These are phyloP conservation scores for Glossophaga mutica DNA, from an alignment of 2,797 vertebrate genomes.

Conservation along the genomic window DNA sequence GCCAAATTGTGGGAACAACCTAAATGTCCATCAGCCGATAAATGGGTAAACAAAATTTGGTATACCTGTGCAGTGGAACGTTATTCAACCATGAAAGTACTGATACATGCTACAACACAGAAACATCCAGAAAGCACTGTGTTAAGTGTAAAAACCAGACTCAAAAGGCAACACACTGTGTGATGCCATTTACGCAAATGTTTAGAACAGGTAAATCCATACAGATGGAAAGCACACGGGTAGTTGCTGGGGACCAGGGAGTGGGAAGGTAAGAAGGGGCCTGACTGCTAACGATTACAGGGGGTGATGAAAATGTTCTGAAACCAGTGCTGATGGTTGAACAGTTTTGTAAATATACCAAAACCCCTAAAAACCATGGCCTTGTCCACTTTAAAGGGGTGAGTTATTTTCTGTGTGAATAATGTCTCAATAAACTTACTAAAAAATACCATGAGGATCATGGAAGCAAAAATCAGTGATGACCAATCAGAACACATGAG, in stretches of 20 bases:
- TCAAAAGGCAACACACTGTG: neutral
- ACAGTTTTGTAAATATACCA: neutral
- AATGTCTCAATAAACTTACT: neutral
- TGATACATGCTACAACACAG: neutral
- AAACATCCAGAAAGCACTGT: neutral
- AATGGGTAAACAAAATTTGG: neutral
- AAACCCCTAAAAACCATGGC: neutral
- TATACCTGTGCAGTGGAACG: neutral
- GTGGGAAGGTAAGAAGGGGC: neutral
- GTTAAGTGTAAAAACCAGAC: neutral
- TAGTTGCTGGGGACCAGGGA: neutral
- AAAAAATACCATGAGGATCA: neutral
- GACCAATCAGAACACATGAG: neutral
- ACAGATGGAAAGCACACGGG: neutral
- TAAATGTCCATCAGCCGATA: neutral
- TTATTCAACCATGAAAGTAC: neutral
- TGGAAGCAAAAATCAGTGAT: neutral
- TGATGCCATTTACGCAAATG: neutral
- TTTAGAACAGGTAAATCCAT: neutral
- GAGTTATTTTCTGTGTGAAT: neutral
- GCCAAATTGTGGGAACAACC: neutral
- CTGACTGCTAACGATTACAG: neutral
- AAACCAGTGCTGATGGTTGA: neutral
- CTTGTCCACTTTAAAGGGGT: neutral
- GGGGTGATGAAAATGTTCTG: neutral